Conservation (phyloP, 2,888 invertebrate genomes). For the Agrotis clavis region DNA sequence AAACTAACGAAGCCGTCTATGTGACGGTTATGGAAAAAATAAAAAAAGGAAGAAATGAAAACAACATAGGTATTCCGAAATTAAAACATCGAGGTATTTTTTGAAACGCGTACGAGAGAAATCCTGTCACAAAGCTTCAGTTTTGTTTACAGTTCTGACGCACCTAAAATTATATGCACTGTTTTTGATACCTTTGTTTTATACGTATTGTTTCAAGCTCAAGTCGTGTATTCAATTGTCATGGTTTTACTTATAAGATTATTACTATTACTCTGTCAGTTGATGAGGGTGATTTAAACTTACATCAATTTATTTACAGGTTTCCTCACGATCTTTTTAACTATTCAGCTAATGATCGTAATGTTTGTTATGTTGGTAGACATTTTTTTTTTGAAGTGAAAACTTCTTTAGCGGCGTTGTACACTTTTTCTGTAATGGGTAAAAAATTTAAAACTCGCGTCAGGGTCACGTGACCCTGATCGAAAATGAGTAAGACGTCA, state of each 20-base stretch:
- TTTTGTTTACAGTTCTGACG: not conserved
- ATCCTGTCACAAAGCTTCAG: not conserved
- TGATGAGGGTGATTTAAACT: no score
- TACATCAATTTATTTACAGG: no score
- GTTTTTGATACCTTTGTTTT: not conserved
- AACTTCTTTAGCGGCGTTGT: no score
- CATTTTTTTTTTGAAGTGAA: no score
- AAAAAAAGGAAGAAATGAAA: not conserved
- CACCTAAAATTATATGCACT: not conserved
- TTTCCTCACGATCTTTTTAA: no score
- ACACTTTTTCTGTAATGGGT: no score
- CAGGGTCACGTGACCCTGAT: no score
- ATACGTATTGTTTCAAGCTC: no score
- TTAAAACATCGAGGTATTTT: not conserved
- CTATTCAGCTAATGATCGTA: no score
- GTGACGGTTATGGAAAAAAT: not conserved
- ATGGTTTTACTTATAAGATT: not conserved
- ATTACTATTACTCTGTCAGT: not conserved
- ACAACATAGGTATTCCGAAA: not conserved
- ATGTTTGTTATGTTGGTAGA: no score
- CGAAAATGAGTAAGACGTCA: no score
- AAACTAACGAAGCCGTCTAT: constrained; percentile 20
- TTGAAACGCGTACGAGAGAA: not conserved
- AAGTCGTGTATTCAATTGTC: not conserved
- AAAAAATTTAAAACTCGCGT: no score